phyloP scores from a whole-genome alignment of 2,797 vertebrate species.

The Phyllotis vaccarum region DNA sequence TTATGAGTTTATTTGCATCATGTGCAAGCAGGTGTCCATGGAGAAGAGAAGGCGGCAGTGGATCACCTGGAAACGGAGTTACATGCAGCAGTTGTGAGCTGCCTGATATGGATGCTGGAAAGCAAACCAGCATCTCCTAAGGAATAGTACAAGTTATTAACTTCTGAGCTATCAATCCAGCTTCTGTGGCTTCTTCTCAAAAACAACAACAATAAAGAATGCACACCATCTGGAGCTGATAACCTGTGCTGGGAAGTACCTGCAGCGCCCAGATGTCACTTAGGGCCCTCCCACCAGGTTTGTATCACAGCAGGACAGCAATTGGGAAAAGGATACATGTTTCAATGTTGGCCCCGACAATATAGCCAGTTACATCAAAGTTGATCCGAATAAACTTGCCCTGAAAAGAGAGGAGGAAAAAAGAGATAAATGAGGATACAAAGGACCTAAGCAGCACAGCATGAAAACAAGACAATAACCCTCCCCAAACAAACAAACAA shows the following conservation, averaged over 20 bases:
- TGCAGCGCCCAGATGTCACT: background rate
- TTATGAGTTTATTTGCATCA: background rate
- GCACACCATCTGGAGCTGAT: background rate
- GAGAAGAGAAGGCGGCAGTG: background rate
- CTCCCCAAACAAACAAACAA: conserved; percentile 17
- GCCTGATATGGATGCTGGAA: background rate
- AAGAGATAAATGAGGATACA: conserved; percentile 17
- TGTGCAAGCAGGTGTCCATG: background rate
- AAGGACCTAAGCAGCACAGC: background rate
- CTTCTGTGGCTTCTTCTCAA: background rate
- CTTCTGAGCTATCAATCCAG: background rate
- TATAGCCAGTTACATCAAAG: conserved; percentile 95
- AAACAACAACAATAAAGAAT: background rate
- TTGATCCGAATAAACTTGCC: conserved; percentile 93
- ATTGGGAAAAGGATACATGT: conserved; percentile 91
- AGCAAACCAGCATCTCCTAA: background rate
- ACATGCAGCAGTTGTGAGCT: background rate
- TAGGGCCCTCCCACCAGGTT: background rate
- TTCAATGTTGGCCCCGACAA: conserved; percentile 97
- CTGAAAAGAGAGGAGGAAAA: conserved; percentile 81
- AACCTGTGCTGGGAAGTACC: background rate
- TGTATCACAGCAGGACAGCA: background rate
- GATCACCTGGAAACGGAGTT: background rate
- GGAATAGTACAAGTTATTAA: background rate
- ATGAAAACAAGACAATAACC: background rate